Conservation (phyloP, 2,888 invertebrate species). For the Chesias legatella region DNA sequence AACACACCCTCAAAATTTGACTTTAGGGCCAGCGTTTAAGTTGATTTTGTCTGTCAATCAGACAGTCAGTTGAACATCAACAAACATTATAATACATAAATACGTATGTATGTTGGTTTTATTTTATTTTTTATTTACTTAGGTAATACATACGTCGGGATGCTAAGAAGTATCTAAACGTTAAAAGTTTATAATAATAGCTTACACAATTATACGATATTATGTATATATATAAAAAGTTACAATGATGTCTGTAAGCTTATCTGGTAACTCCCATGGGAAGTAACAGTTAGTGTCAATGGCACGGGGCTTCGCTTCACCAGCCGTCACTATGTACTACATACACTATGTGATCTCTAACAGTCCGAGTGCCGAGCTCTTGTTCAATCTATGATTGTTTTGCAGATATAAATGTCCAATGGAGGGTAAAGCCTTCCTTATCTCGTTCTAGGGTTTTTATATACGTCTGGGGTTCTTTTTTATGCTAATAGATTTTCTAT, state of each 20-base stretch:
- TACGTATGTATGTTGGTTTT: too few relatives aligned
- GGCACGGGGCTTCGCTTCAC: conserved; percentile 23
- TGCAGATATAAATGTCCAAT: conserved; percentile 4
- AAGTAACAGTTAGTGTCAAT: conserved; percentile 24
- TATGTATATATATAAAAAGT: too few relatives aligned
- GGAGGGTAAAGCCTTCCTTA: conserved; percentile 9
- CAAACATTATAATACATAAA: too few relatives aligned
- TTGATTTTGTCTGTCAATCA: too few relatives aligned
- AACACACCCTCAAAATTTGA: too few relatives aligned
- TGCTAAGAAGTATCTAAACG: too few relatives aligned
- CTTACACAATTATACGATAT: too few relatives aligned
- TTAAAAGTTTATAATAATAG: neutral
- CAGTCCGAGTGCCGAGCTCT: conserved; percentile 5
- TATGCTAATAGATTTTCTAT: neutral
- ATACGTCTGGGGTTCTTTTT: too few relatives aligned
- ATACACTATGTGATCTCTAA: conserved; percentile 14
- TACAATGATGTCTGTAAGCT: conserved; percentile 5
- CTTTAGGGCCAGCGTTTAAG: too few relatives aligned
- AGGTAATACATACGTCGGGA: too few relatives aligned
- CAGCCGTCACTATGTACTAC: conserved; percentile 25
- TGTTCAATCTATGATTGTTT: conserved; percentile 4
- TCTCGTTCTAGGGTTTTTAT: conserved; percentile 7
- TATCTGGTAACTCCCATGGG: conserved; percentile 17
- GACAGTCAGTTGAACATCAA: too few relatives aligned
- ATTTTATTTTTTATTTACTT: too few relatives aligned